Evolutionary conservation across 2,888 invertebrate species (phyloP).

Genomic region (Nemoura dubitans): DNA sequence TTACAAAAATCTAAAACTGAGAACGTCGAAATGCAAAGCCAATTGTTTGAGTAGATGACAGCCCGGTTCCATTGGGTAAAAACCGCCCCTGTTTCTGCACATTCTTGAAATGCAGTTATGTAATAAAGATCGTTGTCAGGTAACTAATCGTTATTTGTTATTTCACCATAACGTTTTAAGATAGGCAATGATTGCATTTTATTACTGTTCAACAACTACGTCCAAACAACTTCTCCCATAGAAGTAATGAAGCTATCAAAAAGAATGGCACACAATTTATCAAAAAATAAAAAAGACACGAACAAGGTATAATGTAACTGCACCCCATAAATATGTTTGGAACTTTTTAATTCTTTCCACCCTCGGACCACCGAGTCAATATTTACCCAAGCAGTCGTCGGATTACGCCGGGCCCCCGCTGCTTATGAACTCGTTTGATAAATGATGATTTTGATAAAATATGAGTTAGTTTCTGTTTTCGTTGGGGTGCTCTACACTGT

Average conservation of each 20-base stretch:
- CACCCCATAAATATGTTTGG: neutral
- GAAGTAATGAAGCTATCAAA: slow-evolving; percentile 5
- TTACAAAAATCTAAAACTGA: too few relatives aligned
- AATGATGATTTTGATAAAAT: neutral
- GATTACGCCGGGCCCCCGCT: neutral
- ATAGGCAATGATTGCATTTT: neutral
- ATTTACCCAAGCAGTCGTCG: neutral
- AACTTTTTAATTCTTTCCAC: neutral
- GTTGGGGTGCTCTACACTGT: neutral
- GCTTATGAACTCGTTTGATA: neutral
- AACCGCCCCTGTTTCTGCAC: too few relatives aligned
- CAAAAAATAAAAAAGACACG: neutral
- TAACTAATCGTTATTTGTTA: neutral
- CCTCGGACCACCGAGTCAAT: neutral
- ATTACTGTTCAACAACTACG: neutral
- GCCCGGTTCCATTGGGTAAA: too few relatives aligned
- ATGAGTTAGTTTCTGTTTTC: neutral
- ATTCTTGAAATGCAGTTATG: too few relatives aligned
- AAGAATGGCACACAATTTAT: slow-evolving; percentile 4
- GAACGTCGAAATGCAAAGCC: too few relatives aligned
- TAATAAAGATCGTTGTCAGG: too few relatives aligned
- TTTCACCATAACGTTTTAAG: neutral
- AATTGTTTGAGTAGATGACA: too few relatives aligned
- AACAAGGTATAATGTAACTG: neutral
- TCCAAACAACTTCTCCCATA: neutral